Percentiles rank a stretch among this genome's conserved stretches.
Conservation (phyloP, 1,140 invertebrate genomes). For the Hycleus phaleratus region DNA sequence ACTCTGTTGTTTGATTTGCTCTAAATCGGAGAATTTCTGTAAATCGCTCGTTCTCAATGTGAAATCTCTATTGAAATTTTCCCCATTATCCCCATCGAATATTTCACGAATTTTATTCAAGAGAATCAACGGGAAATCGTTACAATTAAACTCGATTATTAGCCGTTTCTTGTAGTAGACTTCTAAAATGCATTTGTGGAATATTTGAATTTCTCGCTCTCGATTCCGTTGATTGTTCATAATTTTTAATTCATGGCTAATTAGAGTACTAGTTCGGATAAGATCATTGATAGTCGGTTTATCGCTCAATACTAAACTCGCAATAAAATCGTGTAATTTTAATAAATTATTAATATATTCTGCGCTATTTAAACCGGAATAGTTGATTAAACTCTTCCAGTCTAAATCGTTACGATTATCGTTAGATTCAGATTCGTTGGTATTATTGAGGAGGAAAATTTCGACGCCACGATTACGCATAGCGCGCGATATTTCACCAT, state of each 20-base stretch:
- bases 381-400: slow-evolving; percentile 47
- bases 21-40: slow-evolving; percentile 30
- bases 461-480: slow-evolving; percentile 97
- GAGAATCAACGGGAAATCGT: slow-evolving; percentile 32
- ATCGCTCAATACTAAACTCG: slow-evolving; percentile 41
- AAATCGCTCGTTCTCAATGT: slow-evolving; percentile 31
- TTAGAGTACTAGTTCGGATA: slow-evolving; percentile 55
- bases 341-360: slow-evolving; percentile 44
- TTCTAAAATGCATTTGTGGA: slow-evolving; percentile 54
- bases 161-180: slow-evolving; percentile 59
- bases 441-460: slow-evolving; percentile 60
- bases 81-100: background rate
- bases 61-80: slow-evolving; percentile 13
- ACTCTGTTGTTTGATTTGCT: slow-evolving; percentile 37
- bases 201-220: slow-evolving; percentile 37
- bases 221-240: no score
- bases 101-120: slow-evolving; percentile 22
- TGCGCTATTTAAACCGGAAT: slow-evolving; percentile 43
- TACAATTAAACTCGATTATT: slow-evolving; percentile 44
- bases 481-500: slow-evolving; percentile 93
- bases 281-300: slow-evolving; percentile 52
- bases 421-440: slow-evolving; percentile 28
- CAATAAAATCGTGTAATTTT: slow-evolving; percentile 44
- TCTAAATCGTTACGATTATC: slow-evolving; percentile 42
- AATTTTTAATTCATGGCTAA: no score